phyloP scores from a whole-genome alignment of 1,140 invertebrate species.

The Drosophila oshimai region DNA sequence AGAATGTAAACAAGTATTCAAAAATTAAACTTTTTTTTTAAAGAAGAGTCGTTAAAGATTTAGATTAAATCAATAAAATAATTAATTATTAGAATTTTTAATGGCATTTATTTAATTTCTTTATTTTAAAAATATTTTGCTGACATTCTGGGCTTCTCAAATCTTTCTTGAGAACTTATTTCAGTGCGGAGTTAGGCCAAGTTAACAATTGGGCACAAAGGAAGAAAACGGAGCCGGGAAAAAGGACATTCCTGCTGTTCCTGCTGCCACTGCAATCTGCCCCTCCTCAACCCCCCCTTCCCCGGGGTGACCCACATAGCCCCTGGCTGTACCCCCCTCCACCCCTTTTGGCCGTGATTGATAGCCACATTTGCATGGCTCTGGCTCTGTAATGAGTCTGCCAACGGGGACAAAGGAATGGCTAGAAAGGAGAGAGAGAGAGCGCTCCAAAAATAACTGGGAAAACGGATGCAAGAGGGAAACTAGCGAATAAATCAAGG shows the following conservation, averaged over 20 bases:
- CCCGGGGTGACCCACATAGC: slow-evolving; percentile 33
- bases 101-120: neutral
- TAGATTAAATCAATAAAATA: no score
- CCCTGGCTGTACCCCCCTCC: neutral
- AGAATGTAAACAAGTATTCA: no score
- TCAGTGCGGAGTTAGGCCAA: slow-evolving; percentile 3
- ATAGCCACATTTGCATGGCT: slow-evolving; percentile 73
- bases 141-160: neutral
- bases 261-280: slow-evolving; percentile 17
- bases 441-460: neutral
- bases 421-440: slow-evolving; percentile 3
- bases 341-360: slow-evolving; percentile 47
- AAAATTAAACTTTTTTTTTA: no score
- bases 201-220: slow-evolving; percentile 17
- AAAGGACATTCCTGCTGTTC: neutral
- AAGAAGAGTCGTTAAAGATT: no score
- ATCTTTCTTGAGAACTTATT: neutral
- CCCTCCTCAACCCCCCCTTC: neutral
- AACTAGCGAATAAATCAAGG: slow-evolving; percentile 72
- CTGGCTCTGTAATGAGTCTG: slow-evolving; percentile 60
- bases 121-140: neutral
- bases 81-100: no score
- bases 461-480: slow-evolving; percentile 19
- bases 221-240: neutral
- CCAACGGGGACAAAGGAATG: slow-evolving; percentile 49